phyloP scores from a whole-genome alignment of 2,888 invertebrate genomes.

The Oligia latruncula region DNA sequence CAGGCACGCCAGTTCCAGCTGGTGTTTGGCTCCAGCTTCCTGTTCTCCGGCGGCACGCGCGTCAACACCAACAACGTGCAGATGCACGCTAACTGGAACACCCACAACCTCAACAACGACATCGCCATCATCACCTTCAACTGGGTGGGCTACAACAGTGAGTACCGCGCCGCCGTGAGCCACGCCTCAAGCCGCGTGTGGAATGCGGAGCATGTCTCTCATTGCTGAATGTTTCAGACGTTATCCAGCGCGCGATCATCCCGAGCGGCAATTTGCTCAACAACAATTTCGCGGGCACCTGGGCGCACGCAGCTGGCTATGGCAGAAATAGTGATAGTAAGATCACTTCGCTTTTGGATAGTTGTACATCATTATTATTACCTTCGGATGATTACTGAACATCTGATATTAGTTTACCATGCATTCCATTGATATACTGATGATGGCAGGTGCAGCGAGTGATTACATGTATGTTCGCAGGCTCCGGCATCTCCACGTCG shows the following conservation, averaged over 20 bases:
- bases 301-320: slow-evolving; percentile 77
- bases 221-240: slow-evolving; percentile 62
- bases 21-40: slow-evolving; percentile 70
- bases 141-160: slow-evolving; percentile 37
- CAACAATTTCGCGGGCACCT: slow-evolving; percentile 69
- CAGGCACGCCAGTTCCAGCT: slow-evolving; percentile 73
- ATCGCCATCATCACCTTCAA: slow-evolving; percentile 41
- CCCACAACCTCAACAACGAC: slow-evolving; percentile 46
- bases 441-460: neutral
- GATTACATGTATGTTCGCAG: slow-evolving; percentile 61
- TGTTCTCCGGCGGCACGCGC: slow-evolving; percentile 70
- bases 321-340: slow-evolving; percentile 77
- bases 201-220: neutral
- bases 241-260: slow-evolving; percentile 72
- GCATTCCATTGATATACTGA: slow-evolving; percentile 22
- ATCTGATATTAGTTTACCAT: slow-evolving; percentile 37
- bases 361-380: neutral
- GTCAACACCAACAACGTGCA: slow-evolving; percentile 65
- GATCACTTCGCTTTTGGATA: slow-evolving; percentile 2
- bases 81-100: slow-evolving; percentile 65
- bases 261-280: slow-evolving; percentile 68
- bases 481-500: slow-evolving; percentile 66
- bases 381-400: slow-evolving; percentile 27
- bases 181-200: no score
- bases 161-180: slow-evolving; percentile 1